A percentile compares a stretch with the other conserved stretches of the same genome.
Conservation (phyloP, 2,797 vertebrate genomes). For the Euthynnus affinis region DNA sequence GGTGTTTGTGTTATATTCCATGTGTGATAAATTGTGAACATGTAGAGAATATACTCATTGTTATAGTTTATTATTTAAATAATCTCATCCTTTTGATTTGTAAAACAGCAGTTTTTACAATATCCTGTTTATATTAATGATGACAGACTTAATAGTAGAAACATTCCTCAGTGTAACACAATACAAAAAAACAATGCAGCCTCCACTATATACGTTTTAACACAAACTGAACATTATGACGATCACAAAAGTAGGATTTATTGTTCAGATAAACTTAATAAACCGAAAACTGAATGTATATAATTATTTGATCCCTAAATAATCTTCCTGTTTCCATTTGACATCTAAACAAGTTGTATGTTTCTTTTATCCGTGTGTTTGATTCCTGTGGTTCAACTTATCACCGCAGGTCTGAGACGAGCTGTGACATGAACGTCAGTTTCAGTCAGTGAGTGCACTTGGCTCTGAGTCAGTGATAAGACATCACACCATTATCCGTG, state of each 20-base stretch:
- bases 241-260: neutral
- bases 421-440: slow-evolving; percentile 58
- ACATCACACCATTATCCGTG: slow-evolving; percentile 53
- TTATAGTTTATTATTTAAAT: neutral
- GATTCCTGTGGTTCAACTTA: slow-evolving; percentile 32
- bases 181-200: neutral
- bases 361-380: slow-evolving; percentile 15
- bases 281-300: neutral
- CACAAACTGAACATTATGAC: neutral
- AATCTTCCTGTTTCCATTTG: slow-evolving; percentile 3
- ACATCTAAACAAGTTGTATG: slow-evolving; percentile 1
- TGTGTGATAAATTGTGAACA: neutral
- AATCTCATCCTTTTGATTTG: neutral
- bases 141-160: neutral
- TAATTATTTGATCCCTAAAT: neutral
- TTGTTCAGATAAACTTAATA: neutral
- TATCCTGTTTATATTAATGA: neutral
- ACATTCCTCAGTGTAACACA: neutral
- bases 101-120: neutral
- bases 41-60: neutral
- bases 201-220: neutral
- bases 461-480: slow-evolving; percentile 71
- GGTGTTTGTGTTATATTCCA: neutral
- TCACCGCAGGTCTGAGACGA: slow-evolving; percentile 46
- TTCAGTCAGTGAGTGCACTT: slow-evolving; percentile 63